phyloP scores from a whole-genome alignment of 2,888 invertebrate genomes.

The Caenorhabditis sp. region DNA sequence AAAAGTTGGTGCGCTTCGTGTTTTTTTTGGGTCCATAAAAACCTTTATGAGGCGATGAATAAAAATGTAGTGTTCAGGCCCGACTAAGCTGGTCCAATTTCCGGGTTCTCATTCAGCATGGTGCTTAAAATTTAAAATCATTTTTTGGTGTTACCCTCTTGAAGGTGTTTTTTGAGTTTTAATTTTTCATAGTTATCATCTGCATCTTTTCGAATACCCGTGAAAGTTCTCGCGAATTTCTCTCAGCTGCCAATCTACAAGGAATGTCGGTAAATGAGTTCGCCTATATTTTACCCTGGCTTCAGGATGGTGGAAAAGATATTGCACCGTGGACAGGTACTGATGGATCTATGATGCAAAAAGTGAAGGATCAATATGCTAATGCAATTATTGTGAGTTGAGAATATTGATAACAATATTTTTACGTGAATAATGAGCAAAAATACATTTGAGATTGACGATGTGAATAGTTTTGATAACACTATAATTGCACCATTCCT shows the following conservation, averaged over 20 bases:
- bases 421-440: too few species aligned
- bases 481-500: slow-evolving; percentile 51
- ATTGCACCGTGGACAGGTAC: slow-evolving; percentile 67
- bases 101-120: too few species aligned
- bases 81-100: too few species aligned
- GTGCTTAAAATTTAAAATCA: too few species aligned
- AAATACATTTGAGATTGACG: slow-evolving; percentile 47
- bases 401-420: too few species aligned
- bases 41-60: too few species aligned
- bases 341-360: slow-evolving; percentile 67
- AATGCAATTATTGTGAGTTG: slow-evolving; percentile 64
- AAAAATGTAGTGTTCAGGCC: too few species aligned
- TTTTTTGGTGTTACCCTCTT: too few species aligned
- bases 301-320: slow-evolving; percentile 67
- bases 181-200: too few species aligned
- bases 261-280: slow-evolving; percentile 52
- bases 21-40: too few species aligned
- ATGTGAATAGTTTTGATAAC: slow-evolving; percentile 58
- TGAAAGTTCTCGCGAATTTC: slow-evolving; percentile 48
- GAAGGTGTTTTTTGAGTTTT: too few species aligned
- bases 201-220: slow-evolving; percentile 53
- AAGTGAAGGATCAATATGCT: slow-evolving; percentile 66
- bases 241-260: slow-evolving; percentile 43
- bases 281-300: slow-evolving; percentile 55
- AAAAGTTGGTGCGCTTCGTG: too few species aligned